Percentiles rank a stretch among this genome's conserved stretches.
Conservation (phyloP, 1,140 invertebrate species). For the Cardiocondyla obscurior region DNA sequence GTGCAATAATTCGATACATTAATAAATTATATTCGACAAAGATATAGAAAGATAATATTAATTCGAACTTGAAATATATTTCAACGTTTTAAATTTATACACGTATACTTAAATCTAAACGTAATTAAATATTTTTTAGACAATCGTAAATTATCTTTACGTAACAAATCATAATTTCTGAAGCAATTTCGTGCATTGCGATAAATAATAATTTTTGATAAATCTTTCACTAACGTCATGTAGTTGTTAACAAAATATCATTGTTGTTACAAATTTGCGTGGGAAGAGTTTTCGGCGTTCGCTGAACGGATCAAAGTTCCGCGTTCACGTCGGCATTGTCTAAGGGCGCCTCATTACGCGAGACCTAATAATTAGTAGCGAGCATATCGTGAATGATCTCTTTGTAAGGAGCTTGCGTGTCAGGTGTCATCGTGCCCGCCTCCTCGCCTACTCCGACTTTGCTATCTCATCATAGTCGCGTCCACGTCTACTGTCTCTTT, state of each 20-base stretch:
- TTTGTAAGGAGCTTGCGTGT: constrained; percentile 49
- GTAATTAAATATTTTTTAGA: no score
- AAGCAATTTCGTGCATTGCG: not conserved
- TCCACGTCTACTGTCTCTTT: constrained; percentile 16
- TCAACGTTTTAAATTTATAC: no score
- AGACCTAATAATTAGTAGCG: constrained; percentile 53
- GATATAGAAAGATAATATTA: not conserved
- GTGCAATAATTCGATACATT: not conserved
- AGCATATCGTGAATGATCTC: constrained; percentile 53
- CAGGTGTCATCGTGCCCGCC: constrained; percentile 55
- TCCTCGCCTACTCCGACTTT: constrained; percentile 31
- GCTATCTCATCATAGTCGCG: constrained; percentile 40
- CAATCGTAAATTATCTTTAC: not conserved
- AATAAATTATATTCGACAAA: not conserved
- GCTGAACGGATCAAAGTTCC: not conserved
- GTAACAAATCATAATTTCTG: not conserved
- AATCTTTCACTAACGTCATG: not conserved
- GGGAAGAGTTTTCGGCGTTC: constrained; percentile 3
- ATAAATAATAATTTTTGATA: not conserved
- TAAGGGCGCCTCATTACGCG: constrained; percentile 35
- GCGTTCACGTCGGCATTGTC: constrained; percentile 42
- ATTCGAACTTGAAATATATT: not conserved
- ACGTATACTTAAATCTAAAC: no score
- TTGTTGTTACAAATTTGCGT: not conserved
- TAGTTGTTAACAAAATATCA: constrained; percentile 1